Conservation (phyloP, 37 sponge, comb jelly and placozoan species). For the Cliona cf. orientalis region DNA sequence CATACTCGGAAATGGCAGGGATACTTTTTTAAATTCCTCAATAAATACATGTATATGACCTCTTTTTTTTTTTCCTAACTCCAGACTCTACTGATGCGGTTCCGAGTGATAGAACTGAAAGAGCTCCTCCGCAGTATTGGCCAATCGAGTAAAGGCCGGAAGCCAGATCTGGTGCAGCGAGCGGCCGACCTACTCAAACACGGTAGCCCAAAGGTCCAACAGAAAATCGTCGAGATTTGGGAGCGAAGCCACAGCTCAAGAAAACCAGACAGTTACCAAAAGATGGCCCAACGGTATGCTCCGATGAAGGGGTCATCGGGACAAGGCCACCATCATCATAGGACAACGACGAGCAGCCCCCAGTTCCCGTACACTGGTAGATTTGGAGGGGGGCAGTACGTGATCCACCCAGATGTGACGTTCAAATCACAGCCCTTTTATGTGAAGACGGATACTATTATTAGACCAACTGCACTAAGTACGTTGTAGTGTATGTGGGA, state of each 20-base stretch:
- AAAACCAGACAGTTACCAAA: neutral
- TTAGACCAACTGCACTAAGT: conserved; percentile 66
- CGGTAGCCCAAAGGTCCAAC: conserved; percentile 27
- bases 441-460: conserved; percentile 34
- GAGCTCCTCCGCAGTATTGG: conserved; percentile 62
- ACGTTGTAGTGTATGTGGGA: too few species aligned
- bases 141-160: conserved; percentile 70
- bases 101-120: conserved; percentile 87
- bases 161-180: conserved; percentile 64
- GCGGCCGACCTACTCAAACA: conserved; percentile 31
- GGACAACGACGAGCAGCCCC: neutral
- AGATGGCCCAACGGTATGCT: neutral
- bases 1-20: too few species aligned
- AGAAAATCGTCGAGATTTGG: conserved; percentile 36
- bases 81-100: conserved; percentile 49
- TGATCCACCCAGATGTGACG: conserved; percentile 62
- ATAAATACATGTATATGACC: neutral
- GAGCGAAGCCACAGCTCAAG: neutral
- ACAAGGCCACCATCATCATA: neutral
- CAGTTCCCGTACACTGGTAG: neutral
- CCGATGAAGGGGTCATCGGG: neutral
- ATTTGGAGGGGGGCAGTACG: neutral
- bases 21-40: too few species aligned
- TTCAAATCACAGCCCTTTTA: conserved; percentile 61
- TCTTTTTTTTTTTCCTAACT: neutral